Evolutionary conservation across 2,113 vertebrate species (phyloP), one percentile per base, ranked within the genome.

Genomic region (Alligator mississippiensis): DNA sequence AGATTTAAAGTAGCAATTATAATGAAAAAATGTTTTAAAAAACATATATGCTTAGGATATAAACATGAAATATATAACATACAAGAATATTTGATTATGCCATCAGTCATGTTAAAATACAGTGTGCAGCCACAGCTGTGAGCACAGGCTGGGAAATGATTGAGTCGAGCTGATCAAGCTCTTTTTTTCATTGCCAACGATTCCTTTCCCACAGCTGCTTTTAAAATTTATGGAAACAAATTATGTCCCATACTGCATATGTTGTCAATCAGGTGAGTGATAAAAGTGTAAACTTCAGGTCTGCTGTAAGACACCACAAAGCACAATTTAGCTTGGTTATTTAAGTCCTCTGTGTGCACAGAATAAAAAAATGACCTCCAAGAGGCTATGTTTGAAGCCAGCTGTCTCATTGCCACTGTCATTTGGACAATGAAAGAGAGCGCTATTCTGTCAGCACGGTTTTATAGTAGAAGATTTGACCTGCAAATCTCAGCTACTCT

Each of bases 401-500:
- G 87, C 89, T 97, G 83, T 92, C 94, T 85, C 95, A 97, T 96
- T 93, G 24, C 92, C 96, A 96, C 97, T 97, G 95, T 88, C 95
- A 97, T 97, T 97, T 96, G 94, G 95, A 90, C 89, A 58, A 93
- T 95, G 82, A 93, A 86, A 97, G 96, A 96, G 88, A 94, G 91
- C 94, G 96, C 47, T 47, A 95, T 82, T 95, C 94, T 98, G 96
- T 98, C 96, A 88, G 90, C 95, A 93, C 95, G 92, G 97, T 97
- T 95, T 93, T 84, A 90, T 94, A 94, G 91, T 84, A 93, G 96
- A 96, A 98, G 85, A 96, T 96, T 98, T 98, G 96, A 98, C 96
- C 90, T 97, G 97, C 96, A 97, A 98, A 97, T 98, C 97, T 98
- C 97, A 98, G 98, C 97, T 97, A 96, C 97, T 98, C 97, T 98